These are phyloP conservation scores for Dicroscelio sp. DNA, from an alignment of 2,888 invertebrate genomes.

Conservation along the genomic window DNA sequence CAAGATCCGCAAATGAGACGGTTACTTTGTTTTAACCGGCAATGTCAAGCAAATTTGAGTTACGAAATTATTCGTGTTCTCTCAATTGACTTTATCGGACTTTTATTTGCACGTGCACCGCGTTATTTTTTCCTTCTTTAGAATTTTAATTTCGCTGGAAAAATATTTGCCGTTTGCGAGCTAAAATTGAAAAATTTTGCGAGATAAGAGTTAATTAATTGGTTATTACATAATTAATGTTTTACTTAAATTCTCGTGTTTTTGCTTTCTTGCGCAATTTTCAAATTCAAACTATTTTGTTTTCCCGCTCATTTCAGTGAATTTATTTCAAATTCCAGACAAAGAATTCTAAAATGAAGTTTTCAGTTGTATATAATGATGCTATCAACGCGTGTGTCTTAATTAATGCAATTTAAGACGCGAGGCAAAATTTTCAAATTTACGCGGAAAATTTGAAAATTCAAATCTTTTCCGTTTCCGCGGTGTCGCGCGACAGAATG, in stretches of 20 bases:
- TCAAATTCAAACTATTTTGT: too few species aligned
- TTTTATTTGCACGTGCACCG: neutral
- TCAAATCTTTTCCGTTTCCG: neutral
- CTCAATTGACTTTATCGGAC: conserved; percentile 21
- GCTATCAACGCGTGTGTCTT: too few species aligned
- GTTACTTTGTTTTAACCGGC: neutral
- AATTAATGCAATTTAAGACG: too few species aligned
- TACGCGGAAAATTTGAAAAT: neutral
- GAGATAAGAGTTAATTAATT: too few species aligned
- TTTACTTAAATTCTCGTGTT: neutral
- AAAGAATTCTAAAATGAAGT: neutral
- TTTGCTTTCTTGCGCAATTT: too few species aligned
- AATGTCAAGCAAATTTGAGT: conserved; percentile 1
- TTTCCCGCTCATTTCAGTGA: neutral
- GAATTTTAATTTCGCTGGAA: neutral
- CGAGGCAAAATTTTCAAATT: neutral
- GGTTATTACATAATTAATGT: neutral
- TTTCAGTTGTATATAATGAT: neutral
- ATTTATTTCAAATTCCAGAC: neutral
- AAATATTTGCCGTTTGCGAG: conserved; percentile 18
- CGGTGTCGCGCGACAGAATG: neutral
- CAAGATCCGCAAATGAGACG: too few species aligned
- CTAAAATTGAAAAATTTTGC: conserved; percentile 10
- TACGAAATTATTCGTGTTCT: conserved; percentile 15
- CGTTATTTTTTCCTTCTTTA: conserved; percentile 4